Conservation (phyloP, 64 coral and sea anemone genomes). For the Pachyseris speciosa region DNA sequence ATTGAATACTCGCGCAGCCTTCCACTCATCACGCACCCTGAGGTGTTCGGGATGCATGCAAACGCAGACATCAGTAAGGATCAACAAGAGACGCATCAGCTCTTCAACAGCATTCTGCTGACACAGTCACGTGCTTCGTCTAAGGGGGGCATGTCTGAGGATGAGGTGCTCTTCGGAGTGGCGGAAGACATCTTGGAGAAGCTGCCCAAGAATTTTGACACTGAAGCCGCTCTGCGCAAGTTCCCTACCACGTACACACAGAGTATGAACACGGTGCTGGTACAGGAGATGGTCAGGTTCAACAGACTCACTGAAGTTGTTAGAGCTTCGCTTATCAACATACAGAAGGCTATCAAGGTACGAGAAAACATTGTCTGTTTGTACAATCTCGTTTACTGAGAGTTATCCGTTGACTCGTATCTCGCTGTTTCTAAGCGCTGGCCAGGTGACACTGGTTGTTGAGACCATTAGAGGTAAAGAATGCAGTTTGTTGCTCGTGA, state of each 20-base stretch:
- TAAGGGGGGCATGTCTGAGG: constrained; percentile 93
- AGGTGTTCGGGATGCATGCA: constrained; percentile 98
- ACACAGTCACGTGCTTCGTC: constrained; percentile 93
- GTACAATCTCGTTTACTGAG: too few relatives aligned
- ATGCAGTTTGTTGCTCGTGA: too few relatives aligned
- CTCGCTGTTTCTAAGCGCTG: too few relatives aligned
- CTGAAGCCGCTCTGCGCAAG: constrained; percentile 94
- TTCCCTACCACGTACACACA: constrained; percentile 97
- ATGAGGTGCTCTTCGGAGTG: constrained; percentile 88
- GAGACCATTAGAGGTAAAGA: too few relatives aligned
- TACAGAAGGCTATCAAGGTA: constrained; percentile 99
- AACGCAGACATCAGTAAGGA: constrained; percentile 97
- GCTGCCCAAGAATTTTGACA: constrained; percentile 90
- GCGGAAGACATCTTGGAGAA: constrained; percentile 96
- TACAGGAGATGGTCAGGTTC: constrained; percentile 99
- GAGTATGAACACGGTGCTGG: constrained; percentile 99
- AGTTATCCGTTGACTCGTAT: too few relatives aligned
- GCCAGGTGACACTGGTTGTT: too few relatives aligned
- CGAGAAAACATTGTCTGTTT: background rate
- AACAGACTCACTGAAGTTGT: constrained; percentile 97
- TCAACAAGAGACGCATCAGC: constrained; percentile 86
- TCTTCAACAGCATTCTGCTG: constrained; percentile 92
- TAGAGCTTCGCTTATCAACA: constrained; percentile 93
- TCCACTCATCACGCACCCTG: constrained; percentile 89
- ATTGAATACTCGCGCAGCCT: constrained; percentile 90